phyloP scores from a whole-genome alignment of 30 jellyfish, hydroid and myxozoan species.

The Hydra vulgaris region DNA sequence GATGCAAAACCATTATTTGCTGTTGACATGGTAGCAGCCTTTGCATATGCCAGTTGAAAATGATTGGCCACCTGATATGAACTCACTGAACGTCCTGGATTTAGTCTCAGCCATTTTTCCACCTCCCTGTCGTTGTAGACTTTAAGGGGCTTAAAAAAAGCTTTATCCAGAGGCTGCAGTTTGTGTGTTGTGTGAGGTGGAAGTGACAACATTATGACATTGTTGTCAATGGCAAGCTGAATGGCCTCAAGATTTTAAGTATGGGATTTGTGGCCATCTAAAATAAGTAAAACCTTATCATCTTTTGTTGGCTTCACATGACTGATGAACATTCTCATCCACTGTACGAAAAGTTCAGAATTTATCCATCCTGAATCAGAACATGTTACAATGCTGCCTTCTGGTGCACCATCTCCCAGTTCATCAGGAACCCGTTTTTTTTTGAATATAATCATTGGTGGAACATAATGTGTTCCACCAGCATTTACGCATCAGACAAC shows the following conservation, averaged over 20 bases:
- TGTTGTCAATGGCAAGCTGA: slow-evolving; percentile 35
- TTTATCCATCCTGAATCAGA: slow-evolving; percentile 51
- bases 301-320: background rate
- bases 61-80: background rate
- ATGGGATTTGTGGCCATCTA: slow-evolving; percentile 44
- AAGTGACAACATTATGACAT: slow-evolving; percentile 27
- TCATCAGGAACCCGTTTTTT: slow-evolving; percentile 43
- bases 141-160: slow-evolving; percentile 28
- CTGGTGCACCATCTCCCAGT: slow-evolving; percentile 40
- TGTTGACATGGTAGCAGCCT: background rate
- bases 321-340: slow-evolving; percentile 2
- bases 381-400: slow-evolving; percentile 40
- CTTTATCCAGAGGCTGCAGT: slow-evolving; percentile 45
- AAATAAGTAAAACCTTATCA: slow-evolving; percentile 25
- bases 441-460: slow-evolving; percentile 41
- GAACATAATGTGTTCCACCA: slow-evolving; percentile 26
- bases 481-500: slow-evolving; percentile 2
- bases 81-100: background rate
- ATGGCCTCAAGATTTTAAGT: slow-evolving; percentile 27
- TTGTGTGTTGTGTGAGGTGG: slow-evolving; percentile 63
- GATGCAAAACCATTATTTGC: background rate
- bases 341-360: slow-evolving; percentile 16
- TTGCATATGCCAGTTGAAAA: background rate
- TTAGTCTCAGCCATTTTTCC: background rate
- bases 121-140: background rate